Conservation (phyloP, 2,888 invertebrate genomes). For the Cheilosia variabilis region DNA sequence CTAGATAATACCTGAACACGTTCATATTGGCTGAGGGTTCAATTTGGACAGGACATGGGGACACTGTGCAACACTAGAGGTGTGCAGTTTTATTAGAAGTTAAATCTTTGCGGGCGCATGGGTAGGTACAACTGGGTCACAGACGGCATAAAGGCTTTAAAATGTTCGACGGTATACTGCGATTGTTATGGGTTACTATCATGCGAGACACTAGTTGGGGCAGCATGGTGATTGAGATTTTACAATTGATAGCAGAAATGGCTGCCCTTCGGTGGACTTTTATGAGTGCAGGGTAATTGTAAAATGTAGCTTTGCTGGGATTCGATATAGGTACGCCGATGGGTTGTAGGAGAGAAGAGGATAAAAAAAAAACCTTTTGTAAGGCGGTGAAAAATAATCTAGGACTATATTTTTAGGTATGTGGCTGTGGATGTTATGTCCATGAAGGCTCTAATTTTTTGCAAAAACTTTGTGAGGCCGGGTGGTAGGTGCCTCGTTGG, state of each 20-base stretch:
- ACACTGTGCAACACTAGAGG: conserved; percentile 33
- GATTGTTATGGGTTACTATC: conserved; percentile 57
- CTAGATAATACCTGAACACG: conserved; percentile 65
- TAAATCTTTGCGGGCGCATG: conserved; percentile 57
- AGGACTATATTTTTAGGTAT: too few relatives aligned
- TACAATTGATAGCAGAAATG: conserved; percentile 59
- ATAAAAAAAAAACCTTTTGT: neutral
- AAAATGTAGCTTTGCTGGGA: conserved; percentile 5
- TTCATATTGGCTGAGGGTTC: conserved; percentile 45
- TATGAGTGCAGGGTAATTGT: conserved; percentile 40
- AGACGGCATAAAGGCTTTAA: conserved; percentile 54
- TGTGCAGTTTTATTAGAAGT: conserved; percentile 59
- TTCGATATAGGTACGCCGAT: neutral
- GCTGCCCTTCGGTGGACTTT: conserved; percentile 27
- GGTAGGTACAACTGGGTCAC: conserved; percentile 41
- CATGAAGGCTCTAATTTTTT: too few relatives aligned
- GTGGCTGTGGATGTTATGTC: too few relatives aligned
- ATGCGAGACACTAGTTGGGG: conserved; percentile 44
- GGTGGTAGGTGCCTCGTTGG: too few relatives aligned
- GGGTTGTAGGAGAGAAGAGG: neutral
- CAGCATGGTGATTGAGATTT: conserved; percentile 63
- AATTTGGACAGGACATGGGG: conserved; percentile 26
- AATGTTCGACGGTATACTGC: conserved; percentile 57
- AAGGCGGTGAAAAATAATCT: neutral
- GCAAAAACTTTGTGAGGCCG: too few relatives aligned